These are phyloP conservation scores for Diplodus puntazzo DNA, from an alignment of 2,797 vertebrate genomes.

Conservation along the genomic window DNA sequence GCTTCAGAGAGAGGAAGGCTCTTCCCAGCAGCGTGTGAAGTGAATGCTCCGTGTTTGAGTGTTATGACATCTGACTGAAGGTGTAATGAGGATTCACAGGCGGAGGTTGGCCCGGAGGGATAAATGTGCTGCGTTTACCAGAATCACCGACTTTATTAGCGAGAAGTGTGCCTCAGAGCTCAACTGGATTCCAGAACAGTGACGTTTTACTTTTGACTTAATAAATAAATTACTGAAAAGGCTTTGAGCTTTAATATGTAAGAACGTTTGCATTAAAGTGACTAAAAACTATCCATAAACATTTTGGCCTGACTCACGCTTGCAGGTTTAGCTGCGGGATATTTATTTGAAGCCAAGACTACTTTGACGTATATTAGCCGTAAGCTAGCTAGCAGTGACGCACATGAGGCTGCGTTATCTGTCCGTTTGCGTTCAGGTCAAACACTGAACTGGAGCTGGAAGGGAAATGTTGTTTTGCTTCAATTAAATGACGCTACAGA, in stretches of 20 bases:
- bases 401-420: too few relatives aligned
- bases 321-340: too few relatives aligned
- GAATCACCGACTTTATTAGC: conserved; percentile 31
- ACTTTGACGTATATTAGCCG: too few relatives aligned
- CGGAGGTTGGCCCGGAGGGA: conserved; percentile 25
- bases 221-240: conserved; percentile 16
- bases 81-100: conserved; percentile 41
- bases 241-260: neutral
- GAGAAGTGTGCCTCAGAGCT: conserved; percentile 19
- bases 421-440: too few relatives aligned
- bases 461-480: too few relatives aligned
- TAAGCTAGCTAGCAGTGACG: too few relatives aligned
- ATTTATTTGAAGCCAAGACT: too few relatives aligned
- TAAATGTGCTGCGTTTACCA: conserved; percentile 23
- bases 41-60: conserved; percentile 29
- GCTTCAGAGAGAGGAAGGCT: conserved; percentile 18
- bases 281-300: too few relatives aligned
- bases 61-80: conserved; percentile 41
- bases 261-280: too few relatives aligned
- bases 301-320: too few relatives aligned
- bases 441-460: too few relatives aligned
- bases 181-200: conserved; percentile 2
- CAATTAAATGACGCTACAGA: too few relatives aligned
- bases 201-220: neutral
- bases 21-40: neutral